Conservation (phyloP, 2,113 vertebrate genomes). For the Clarias macrocephalus region DNA sequence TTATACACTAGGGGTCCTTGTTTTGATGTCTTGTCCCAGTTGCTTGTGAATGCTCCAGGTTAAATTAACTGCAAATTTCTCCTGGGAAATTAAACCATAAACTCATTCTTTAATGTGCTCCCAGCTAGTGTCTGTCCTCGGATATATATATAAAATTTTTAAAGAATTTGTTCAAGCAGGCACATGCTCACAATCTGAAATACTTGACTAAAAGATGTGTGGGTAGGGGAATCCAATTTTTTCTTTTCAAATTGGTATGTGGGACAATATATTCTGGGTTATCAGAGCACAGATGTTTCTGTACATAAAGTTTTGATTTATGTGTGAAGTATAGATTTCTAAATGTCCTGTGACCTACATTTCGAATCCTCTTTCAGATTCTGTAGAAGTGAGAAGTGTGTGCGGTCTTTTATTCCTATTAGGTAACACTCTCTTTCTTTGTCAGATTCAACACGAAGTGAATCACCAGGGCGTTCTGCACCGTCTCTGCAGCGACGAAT, state of each 20-base stretch:
- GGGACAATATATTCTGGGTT: not conserved
- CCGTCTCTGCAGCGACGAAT: constrained; percentile 91
- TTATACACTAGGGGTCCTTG: not conserved
- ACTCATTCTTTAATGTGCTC: not conserved
- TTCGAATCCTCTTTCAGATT: not conserved
- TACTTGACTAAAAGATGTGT: not conserved
- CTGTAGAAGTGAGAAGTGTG: not conserved
- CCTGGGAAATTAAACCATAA: constrained; percentile 30
- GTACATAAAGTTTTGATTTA: not conserved
- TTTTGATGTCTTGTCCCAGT: not conserved
- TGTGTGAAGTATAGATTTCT: not conserved
- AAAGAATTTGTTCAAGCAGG: not conserved
- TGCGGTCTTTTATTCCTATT: not conserved
- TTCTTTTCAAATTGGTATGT: not conserved
- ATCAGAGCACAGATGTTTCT: not conserved
- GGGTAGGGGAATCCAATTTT: not conserved
- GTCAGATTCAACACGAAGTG: constrained; percentile 90
- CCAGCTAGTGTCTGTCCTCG: not conserved
- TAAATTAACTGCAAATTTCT: constrained; percentile 10
- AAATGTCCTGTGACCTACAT: not conserved
- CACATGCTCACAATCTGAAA: not conserved
- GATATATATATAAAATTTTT: not conserved
- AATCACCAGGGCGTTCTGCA: constrained; percentile 91
- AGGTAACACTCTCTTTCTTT: not conserved
- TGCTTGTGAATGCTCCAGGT: not conserved